These are phyloP conservation scores for Thereva nobilitata DNA, from an alignment of 2,888 invertebrate species.

Conservation along the genomic window DNA sequence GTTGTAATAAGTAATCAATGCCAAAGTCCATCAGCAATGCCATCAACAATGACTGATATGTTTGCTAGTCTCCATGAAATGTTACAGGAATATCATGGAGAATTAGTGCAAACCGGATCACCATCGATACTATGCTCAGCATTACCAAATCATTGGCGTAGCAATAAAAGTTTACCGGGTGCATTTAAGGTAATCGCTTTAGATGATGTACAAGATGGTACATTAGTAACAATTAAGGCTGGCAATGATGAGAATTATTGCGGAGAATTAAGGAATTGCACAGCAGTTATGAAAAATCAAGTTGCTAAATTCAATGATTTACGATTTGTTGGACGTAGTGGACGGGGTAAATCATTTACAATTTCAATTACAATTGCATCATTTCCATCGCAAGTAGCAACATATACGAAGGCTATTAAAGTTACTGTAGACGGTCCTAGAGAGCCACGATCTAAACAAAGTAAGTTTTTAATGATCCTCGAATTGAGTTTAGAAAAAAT, in stretches of 20 bases:
- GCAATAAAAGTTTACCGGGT: conserved; percentile 94
- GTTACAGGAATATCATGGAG: conserved; percentile 88
- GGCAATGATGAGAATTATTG: conserved; percentile 98
- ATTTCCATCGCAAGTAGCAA: conserved; percentile 80
- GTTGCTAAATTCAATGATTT: conserved; percentile 99
- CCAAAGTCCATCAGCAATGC: conserved; percentile 54
- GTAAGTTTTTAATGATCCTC: conserved; percentile 69
- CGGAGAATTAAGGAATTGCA: conserved; percentile 91
- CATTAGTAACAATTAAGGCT: conserved; percentile 88
- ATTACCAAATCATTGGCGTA: conserved; percentile 95
- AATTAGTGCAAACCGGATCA: conserved; percentile 90
- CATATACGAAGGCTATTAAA: conserved; percentile 96
- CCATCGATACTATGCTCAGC: conserved; percentile 94
- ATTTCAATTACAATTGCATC: conserved; percentile 87
- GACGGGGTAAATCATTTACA: conserved; percentile 94
- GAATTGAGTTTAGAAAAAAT: neutral
- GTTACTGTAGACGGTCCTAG: conserved; percentile 99
- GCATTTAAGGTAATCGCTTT: conserved; percentile 95
- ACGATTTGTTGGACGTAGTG: conserved; percentile 95
- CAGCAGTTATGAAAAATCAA: conserved; percentile 95
- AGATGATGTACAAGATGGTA: conserved; percentile 93
- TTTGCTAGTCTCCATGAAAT: conserved; percentile 76
- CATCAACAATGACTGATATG: conserved; percentile 73
- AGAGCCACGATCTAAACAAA: conserved; percentile 95
- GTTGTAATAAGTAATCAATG: conserved; percentile 47